These are phyloP conservation scores for Rhopalosiphum padi DNA, from an alignment of 1,140 invertebrate genomes.

Conservation along the genomic window DNA sequence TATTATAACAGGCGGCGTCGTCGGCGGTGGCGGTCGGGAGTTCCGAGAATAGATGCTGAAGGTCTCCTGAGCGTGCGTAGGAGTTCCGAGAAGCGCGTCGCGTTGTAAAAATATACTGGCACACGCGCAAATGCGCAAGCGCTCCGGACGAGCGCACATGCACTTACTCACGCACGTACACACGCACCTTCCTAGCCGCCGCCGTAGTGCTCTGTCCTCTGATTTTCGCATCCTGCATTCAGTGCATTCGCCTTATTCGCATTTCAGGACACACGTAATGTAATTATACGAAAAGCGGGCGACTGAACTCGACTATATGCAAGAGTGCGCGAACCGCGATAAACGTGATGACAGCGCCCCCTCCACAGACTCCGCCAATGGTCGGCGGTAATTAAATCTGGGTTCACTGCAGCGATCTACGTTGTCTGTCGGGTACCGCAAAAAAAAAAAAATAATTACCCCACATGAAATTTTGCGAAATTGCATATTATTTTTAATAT, in stretches of 20 bases:
- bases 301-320: background rate
- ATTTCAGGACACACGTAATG: background rate
- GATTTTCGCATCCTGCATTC: background rate
- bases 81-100: conserved; percentile 50
- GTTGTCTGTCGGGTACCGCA: too few species aligned
- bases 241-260: background rate
- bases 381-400: background rate
- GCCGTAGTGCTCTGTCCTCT: background rate
- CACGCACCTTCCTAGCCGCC: background rate
- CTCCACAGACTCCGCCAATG: too few species aligned
- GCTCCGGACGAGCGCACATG: background rate
- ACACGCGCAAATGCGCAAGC: conserved; percentile 3
- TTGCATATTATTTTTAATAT: too few species aligned
- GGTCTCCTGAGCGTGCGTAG: conserved; percentile 56
- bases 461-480: too few species aligned
- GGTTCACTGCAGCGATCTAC: background rate
- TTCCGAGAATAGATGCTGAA: conserved; percentile 57
- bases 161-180: background rate
- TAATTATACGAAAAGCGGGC: background rate
- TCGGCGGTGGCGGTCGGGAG: conserved; percentile 37
- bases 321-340: background rate
- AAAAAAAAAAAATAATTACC: too few species aligned
- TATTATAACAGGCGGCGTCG: conserved; percentile 28
- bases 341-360: background rate
- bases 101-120: conserved; percentile 31